Base-by-base conservation (phyloP, 2,888 invertebrate species). In the Hyalella azteca region DNA sequence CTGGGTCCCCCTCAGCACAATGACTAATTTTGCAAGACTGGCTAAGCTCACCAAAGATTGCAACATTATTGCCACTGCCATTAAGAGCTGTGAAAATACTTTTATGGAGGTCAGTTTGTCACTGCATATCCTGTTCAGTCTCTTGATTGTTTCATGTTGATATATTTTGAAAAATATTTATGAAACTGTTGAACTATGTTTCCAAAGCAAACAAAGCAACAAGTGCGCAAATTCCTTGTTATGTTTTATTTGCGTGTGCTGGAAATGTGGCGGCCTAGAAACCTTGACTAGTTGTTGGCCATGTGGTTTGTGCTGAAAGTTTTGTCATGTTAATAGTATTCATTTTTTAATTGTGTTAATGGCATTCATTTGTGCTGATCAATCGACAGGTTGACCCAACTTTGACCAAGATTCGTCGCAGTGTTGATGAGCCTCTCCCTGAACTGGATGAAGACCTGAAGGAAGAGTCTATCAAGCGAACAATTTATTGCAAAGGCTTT, bases 401-500 rank as follows among this genome's bases (percentile, higher is more conserved):
- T 86, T 90, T 88, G 29, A 91, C 89, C 59, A 94, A 95, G 88
- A 90, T 96, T 60, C 90, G 96, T 22, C 90, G 97, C 66, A 91
- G 90, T 83, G 92, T 92, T 0, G 91, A 92, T 5, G 89, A 92
- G 85, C 93, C 94, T 0, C 86, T 97, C 19, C 97, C 97, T 0
- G 94, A 94, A 86, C 92, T 93, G 87, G 93, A 93, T 83, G 94
- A 95, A 85, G 94, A 95, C 84, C 91, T 93, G 40, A 92, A 93
- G 85, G 94, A 94, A 86, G 93, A 93, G 84, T 89, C 96, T 2
- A 90, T 91, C 86, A 89, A 90, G 3, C 91, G 95, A 79, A 94
- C 96, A 0, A 91, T 95, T 22, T 98, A 98, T 87, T 92, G 93
- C 76, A 97, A 97, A 90, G 95, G 95, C 5, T 95, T 95, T 86